Conservation (phyloP, 2,888 invertebrate species). For the Hydrotaea diabolus region DNA sequence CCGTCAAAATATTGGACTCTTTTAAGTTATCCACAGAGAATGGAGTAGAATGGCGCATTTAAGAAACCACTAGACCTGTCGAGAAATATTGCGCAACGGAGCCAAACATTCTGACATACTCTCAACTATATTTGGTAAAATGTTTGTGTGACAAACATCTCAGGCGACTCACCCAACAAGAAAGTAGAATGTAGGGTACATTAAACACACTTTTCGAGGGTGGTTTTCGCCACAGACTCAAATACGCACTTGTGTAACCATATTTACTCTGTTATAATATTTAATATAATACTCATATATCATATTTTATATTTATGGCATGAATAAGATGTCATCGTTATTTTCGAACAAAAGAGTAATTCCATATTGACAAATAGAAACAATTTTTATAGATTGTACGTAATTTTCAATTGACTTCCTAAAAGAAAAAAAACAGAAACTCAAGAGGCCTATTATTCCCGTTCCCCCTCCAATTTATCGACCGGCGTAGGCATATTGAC, state of each 20-base stretch:
- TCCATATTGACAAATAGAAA: slow-evolving; percentile 1
- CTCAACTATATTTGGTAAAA: too few relatives aligned
- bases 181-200: neutral
- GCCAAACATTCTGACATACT: too few relatives aligned
- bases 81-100: too few relatives aligned
- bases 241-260: too few relatives aligned
- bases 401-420: slow-evolving; percentile 13
- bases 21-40: too few relatives aligned
- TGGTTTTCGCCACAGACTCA: neutral
- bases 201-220: neutral
- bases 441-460: too few relatives aligned
- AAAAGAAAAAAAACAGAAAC: neutral
- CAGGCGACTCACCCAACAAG: neutral
- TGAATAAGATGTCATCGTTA: slow-evolving; percentile 25
- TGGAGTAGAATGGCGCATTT: too few relatives aligned
- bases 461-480: neutral
- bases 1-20: too few relatives aligned
- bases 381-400: slow-evolving; percentile 1
- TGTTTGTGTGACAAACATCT: too few relatives aligned
- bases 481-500: neutral
- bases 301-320: neutral
- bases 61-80: too few relatives aligned
- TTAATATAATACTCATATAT: neutral
- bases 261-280: neutral
- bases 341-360: neutral